These are phyloP conservation scores for Chlorodrepanis virens DNA, from an alignment of 2,113 vertebrate genomes.

Conservation along the genomic window DNA sequence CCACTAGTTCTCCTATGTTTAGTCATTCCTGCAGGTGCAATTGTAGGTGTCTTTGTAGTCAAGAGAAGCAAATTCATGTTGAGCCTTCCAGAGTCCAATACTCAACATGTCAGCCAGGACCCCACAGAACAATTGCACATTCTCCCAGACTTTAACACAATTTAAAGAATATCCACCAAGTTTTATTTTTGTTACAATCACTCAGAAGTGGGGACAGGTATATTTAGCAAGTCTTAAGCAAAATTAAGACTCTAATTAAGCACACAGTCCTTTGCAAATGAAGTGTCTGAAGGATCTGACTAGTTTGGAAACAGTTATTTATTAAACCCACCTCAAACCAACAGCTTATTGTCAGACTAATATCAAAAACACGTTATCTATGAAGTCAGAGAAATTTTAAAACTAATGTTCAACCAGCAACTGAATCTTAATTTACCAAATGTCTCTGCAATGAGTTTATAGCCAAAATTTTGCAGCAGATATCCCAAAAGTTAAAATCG, in stretches of 20 bases:
- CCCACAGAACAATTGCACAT: neutral
- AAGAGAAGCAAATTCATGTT: neutral
- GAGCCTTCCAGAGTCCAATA: neutral
- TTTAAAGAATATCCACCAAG: neutral
- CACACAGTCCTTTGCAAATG: no score
- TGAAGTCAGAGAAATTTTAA: neutral
- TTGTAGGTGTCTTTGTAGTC: neutral
- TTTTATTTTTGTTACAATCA: neutral
- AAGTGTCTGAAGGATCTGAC: neutral
- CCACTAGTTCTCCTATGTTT: neutral
- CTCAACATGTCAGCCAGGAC: neutral
- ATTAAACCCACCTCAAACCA: neutral
- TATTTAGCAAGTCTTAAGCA: neutral
- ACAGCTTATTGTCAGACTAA: neutral
- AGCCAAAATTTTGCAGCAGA: neutral
- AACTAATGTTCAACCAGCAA: neutral
- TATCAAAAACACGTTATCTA: neutral
- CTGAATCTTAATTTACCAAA: neutral
- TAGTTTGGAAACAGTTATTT: neutral
- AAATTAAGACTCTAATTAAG: neutral
- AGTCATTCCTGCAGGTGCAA: neutral
- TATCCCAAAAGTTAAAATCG: fast-evolving
- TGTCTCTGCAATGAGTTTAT: neutral
- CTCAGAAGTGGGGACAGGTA: neutral
- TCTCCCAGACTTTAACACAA: neutral